A percentile compares a stretch with the other conserved stretches of the same genome.
Conservation (phyloP, 2,797 vertebrate genomes). For the Rallus crepitans region DNA sequence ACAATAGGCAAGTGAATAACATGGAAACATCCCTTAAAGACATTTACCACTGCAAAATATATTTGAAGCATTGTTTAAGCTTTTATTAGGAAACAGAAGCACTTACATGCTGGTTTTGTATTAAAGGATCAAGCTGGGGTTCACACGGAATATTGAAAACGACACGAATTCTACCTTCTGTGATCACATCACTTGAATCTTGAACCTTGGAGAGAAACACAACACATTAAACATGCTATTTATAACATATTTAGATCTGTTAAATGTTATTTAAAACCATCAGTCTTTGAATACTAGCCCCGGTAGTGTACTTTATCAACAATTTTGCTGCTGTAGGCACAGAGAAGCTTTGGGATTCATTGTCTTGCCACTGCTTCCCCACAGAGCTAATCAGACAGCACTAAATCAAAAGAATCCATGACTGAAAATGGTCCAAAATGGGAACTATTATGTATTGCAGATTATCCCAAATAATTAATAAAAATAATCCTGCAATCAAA, state of each 20-base stretch:
- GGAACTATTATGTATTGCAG: not conserved
- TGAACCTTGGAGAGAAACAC: slow-evolving; percentile 84
- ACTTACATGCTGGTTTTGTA: slow-evolving; percentile 98
- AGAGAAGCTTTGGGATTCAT: not conserved
- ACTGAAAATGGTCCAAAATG: not conserved
- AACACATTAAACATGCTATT: not conserved
- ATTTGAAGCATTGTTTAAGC: not conserved
- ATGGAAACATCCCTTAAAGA: not conserved
- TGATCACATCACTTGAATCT: slow-evolving; percentile 93
- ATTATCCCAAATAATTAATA: not conserved
- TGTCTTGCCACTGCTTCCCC: not conserved
- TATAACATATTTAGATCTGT: not conserved
- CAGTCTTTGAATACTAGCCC: not conserved
- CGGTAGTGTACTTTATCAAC: not conserved
- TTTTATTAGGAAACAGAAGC: not conserved
- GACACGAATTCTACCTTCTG: slow-evolving; percentile 93
- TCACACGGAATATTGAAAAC: slow-evolving; percentile 94
- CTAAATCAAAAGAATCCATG: not conserved
- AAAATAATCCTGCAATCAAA: not conserved
- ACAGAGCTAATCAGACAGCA: not conserved
- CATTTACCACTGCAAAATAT: not conserved
- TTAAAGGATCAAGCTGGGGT: slow-evolving; percentile 91
- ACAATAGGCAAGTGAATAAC: not conserved
- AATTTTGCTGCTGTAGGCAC: not conserved
- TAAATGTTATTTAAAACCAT: not conserved